Evolutionary conservation across 1,140 invertebrate species (phyloP).

Genomic region (Rhopalosiphum maidis): DNA sequence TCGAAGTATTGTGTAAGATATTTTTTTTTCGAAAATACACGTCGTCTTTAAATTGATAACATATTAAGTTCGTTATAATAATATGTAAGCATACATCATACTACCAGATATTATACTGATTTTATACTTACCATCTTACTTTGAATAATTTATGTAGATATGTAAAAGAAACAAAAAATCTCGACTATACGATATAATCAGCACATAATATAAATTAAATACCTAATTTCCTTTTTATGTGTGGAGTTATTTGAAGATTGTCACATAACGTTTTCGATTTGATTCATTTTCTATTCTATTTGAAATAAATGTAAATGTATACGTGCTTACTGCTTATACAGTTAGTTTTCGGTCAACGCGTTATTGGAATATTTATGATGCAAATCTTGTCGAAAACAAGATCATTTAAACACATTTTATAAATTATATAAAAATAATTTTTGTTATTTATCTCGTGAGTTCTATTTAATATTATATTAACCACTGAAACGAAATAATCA

Average conservation of each 20-base stretch:
- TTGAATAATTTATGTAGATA: not conserved
- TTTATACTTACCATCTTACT: not conserved
- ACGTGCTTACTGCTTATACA: not conserved
- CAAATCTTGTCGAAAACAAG: not conserved
- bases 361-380: not conserved
- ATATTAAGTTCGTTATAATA: no score
- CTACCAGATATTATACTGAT: not conserved
- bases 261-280: not conserved
- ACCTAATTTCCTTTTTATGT: not conserved
- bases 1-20: not conserved
- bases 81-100: no score
- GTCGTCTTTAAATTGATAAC: not conserved
- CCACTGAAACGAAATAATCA: not conserved
- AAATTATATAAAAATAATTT: not conserved
- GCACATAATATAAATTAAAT: not conserved
- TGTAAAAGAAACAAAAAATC: not conserved
- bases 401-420: not conserved
- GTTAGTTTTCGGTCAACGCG: not conserved
- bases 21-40: not conserved
- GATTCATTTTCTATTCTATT: not conserved
- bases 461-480: not conserved
- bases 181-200: not conserved
- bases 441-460: not conserved
- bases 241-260: not conserved
- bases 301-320: not conserved